phyloP scores from a whole-genome alignment of 2,888 invertebrate genomes.

The Aphodius sticticus region DNA sequence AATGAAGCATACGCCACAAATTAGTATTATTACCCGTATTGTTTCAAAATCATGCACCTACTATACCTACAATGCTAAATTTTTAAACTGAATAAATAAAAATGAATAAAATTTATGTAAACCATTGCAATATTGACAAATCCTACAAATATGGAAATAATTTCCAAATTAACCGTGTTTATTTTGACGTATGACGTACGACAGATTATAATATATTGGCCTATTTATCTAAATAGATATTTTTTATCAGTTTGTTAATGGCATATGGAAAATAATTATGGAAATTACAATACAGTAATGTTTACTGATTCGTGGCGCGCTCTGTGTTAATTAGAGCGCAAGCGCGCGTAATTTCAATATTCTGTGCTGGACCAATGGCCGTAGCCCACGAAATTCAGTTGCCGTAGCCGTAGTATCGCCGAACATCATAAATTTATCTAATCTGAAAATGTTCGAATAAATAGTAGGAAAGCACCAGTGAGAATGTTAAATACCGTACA shows the following conservation, averaged over 20 bases:
- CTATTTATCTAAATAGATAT: not conserved
- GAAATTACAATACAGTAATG: not conserved
- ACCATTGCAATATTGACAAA: not conserved
- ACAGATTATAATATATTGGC: not conserved
- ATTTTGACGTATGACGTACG: not conserved
- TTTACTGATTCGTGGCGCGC: conserved; percentile 4
- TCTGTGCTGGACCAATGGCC: conserved; percentile 61
- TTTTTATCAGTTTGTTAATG: not conserved
- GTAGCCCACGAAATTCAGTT: conserved; percentile 59
- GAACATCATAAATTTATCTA: conserved; percentile 38
- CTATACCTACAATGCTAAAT: no score
- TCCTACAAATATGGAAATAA: not conserved
- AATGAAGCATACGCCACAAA: not conserved
- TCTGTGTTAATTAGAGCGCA: conserved; percentile 29
- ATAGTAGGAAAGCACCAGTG: conserved; percentile 15
- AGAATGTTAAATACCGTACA: conserved; percentile 47
- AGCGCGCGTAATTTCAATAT: conserved; percentile 32
- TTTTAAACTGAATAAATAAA: no score
- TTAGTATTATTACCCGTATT: no score
- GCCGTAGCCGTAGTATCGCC: conserved; percentile 45
- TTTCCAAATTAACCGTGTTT: not conserved
- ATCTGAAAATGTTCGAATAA: conserved; percentile 34
- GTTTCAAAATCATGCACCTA: no score
- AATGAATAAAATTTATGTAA: not conserved
- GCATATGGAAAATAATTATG: not conserved